phyloP scores from a whole-genome alignment of 2,888 invertebrate genomes.

The Megaustenia siamemsis region DNA sequence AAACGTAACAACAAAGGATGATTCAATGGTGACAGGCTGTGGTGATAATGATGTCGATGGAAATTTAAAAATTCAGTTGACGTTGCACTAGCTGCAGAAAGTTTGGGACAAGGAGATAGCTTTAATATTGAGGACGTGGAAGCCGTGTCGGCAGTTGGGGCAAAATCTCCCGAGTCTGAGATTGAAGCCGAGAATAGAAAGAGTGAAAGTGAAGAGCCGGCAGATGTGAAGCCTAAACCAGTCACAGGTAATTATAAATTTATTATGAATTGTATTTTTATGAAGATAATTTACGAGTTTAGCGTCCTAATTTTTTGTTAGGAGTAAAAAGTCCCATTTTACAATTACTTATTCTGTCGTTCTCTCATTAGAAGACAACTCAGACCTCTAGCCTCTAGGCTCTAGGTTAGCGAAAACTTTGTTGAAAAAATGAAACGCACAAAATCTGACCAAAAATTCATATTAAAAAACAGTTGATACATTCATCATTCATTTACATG shows the following conservation, averaged over 20 bases:
- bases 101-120: not conserved
- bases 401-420: too few species aligned
- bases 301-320: too few species aligned
- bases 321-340: too few species aligned
- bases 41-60: not conserved
- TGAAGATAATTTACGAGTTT: too few species aligned
- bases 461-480: too few species aligned
- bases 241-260: conserved; percentile 37
- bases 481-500: too few species aligned
- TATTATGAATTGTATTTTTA: too few species aligned
- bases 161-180: not conserved
- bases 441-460: too few species aligned
- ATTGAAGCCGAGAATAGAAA: not conserved
- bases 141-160: not conserved
- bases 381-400: too few species aligned
- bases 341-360: too few species aligned
- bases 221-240: conserved; percentile 46
- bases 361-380: too few species aligned
- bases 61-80: not conserved
- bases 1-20: not conserved
- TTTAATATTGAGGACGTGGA: not conserved
- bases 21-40: not conserved
- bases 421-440: too few species aligned
- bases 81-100: not conserved
- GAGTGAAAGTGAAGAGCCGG: not conserved